Percentiles rank a stretch among this genome's conserved stretches.
Conservation (phyloP, 2,797 vertebrate genomes). For the Hoplostethus atlanticus region DNA sequence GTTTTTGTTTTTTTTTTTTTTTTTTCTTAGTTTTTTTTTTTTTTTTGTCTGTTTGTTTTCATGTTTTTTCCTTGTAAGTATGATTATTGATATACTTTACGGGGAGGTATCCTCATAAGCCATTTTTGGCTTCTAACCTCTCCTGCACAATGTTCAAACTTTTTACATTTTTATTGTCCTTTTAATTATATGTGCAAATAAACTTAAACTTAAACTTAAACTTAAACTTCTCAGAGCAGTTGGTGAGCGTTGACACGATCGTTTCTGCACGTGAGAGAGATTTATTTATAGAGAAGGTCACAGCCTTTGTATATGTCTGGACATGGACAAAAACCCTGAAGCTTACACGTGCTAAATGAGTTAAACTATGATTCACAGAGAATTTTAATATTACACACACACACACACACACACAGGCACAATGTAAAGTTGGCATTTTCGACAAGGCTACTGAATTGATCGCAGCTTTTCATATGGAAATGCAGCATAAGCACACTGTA, state of each 20-base stretch:
- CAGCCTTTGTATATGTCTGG: not conserved
- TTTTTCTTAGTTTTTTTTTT: no score
- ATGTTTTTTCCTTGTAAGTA: no score
- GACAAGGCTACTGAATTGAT: conserved; percentile 57
- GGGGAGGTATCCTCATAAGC: no score
- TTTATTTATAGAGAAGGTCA: conserved; percentile 6
- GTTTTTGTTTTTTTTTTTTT: no score
- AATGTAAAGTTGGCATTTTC: conserved; percentile 25
- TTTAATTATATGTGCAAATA: no score
- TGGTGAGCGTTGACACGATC: not conserved
- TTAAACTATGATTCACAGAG: not conserved
- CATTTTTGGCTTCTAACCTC: no score
- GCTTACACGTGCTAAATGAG: conserved; percentile 24
- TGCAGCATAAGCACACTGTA: conserved; percentile 40
- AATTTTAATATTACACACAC: conserved; percentile 24
- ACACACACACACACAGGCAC: conserved; percentile 5
- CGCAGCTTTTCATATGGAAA: conserved; percentile 65
- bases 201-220: no score
- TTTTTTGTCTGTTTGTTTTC: no score
- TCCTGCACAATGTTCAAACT: no score
- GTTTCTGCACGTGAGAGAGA: not conserved
- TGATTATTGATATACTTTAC: no score
- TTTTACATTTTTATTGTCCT: no score
- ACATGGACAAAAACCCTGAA: not conserved
- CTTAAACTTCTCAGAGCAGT: not conserved